Base-by-base conservation (phyloP, 1,140 invertebrate species). In the Lordiphosa clarofinis region DNA sequence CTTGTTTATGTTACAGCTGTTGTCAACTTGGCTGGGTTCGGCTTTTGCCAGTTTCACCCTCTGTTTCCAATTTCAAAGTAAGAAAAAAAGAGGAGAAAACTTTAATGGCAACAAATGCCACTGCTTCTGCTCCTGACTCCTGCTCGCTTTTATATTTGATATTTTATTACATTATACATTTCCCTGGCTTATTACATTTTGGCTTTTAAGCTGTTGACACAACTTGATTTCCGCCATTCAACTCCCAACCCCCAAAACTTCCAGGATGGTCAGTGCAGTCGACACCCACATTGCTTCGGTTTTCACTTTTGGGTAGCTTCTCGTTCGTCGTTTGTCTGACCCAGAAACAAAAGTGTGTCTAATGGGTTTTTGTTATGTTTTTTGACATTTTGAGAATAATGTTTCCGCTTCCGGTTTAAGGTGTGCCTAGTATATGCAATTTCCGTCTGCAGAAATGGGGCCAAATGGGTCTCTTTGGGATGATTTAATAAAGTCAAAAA, bases 171-270 rank as follows among this genome's bases (percentile, higher is more conserved):
- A 73, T 84, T 84, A 46, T 46, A 86, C 79, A 84, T 86, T 84
- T 86, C 78, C 69, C 79, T 86, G 78, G 78, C 78, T 84, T 84
- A 84, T 84, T 84, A 84, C 78, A 84, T 84, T 84, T 84, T 84
- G 79, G 78, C 78, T 84, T 84, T 84, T 84, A 84, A 84, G 78
- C 78, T 84, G 78, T 84, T 84, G 78, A 84, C 78, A 84, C 78
- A 84, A 84, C 78, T 84, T 84, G 78, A 84, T 84, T 84, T 84
- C 78, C 78, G 78, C 65, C 59, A 4, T 19, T 10, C 35, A 11
- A 9, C 33, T 31, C 13, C 44, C 11, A 36, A 4, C 9, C 36
- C 31, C 1, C 49, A 66, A 42, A 11, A 57, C 56, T 35, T 24
- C 35, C 24, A 13, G 37, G 10, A 4, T 21, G 43, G 43, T 46